Evolutionary conservation across 2,888 invertebrate genomes (phyloP).

Genomic region (Hemistola chrysoprasaria): DNA sequence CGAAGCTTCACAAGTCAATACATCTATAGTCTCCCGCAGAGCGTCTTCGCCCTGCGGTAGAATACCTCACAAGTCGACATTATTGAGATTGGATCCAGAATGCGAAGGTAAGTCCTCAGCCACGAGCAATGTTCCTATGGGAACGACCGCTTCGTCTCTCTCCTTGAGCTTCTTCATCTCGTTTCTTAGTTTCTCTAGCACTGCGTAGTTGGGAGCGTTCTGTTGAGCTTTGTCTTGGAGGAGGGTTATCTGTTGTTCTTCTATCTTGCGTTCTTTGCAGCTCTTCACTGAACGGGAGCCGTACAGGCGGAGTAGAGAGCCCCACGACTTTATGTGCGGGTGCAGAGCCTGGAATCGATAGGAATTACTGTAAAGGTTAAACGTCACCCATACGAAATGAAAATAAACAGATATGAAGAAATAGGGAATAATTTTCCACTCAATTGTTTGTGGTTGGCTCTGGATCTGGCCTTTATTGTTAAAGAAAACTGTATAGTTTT

Average conservation of each 20-base stretch:
- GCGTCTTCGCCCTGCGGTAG: too few relatives aligned
- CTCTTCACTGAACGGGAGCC: conserved; percentile 95
- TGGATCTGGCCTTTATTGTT: too few relatives aligned
- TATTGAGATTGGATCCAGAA: conserved; percentile 89
- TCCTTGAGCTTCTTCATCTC: conserved; percentile 91
- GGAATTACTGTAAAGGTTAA: not conserved
- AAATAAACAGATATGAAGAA: too few relatives aligned
- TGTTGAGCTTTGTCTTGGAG: conserved; percentile 91
- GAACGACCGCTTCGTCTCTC: conserved; percentile 82
- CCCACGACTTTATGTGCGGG: conserved; percentile 97
- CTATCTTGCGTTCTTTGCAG: conserved; percentile 94
- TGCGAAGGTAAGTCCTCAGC: conserved; percentile 85
- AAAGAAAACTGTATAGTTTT: too few relatives aligned
- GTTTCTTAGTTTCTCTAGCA: conserved; percentile 90
- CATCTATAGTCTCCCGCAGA: too few relatives aligned
- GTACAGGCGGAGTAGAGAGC: conserved; percentile 95
- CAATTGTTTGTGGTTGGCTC: too few relatives aligned
- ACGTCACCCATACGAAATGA: too few relatives aligned
- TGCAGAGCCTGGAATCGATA: conserved; percentile 88
- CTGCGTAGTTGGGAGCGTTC: conserved; percentile 95
- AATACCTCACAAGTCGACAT: conserved; percentile 85
- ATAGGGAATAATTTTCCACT: too few relatives aligned
- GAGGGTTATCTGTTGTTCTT: conserved; percentile 95
- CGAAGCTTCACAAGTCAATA: too few relatives aligned
- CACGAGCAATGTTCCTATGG: conserved; percentile 77